A percentile compares a stretch with the other conserved stretches of the same genome.
phyloP scores from a whole-genome alignment of 2,888 invertebrate species.

The Nycteola revayana region DNA sequence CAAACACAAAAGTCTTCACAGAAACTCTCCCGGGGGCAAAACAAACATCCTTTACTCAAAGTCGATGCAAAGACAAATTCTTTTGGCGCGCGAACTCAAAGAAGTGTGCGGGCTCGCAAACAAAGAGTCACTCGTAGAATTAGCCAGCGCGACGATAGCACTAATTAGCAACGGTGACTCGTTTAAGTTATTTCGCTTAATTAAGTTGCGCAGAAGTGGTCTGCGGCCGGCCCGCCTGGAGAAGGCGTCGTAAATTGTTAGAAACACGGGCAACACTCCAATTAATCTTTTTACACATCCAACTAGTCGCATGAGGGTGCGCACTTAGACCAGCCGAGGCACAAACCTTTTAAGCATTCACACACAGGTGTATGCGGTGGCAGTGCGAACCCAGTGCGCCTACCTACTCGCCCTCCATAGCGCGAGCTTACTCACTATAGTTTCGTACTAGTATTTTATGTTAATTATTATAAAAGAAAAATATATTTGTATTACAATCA shows the following conservation, averaged over 20 bases:
- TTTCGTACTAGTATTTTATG: too few species aligned
- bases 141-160: constrained; percentile 71
- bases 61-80: constrained; percentile 79
- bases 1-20: constrained; percentile 52
- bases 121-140: constrained; percentile 77
- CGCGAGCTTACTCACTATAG: too few species aligned
- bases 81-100: constrained; percentile 76
- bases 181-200: constrained; percentile 81
- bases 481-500: too few species aligned
- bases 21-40: constrained; percentile 56
- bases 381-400: constrained; percentile 1
- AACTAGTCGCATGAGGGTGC: constrained; percentile 70
- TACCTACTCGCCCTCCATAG: too few species aligned
- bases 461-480: too few species aligned
- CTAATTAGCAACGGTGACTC: constrained; percentile 80
- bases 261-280: constrained; percentile 76
- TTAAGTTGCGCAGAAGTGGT: constrained; percentile 80
- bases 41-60: constrained; percentile 74
- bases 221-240: constrained; percentile 71
- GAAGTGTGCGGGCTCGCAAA: constrained; percentile 65
- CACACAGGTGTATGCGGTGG: constrained; percentile 42
- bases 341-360: constrained; percentile 58
- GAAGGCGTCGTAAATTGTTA: constrained; percentile 77
- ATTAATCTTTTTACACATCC: constrained; percentile 82
- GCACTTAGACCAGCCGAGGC: constrained; percentile 66